Base-by-base conservation (phyloP, 1,140 invertebrate genomes). In the Drosophila ohnishii region DNA sequence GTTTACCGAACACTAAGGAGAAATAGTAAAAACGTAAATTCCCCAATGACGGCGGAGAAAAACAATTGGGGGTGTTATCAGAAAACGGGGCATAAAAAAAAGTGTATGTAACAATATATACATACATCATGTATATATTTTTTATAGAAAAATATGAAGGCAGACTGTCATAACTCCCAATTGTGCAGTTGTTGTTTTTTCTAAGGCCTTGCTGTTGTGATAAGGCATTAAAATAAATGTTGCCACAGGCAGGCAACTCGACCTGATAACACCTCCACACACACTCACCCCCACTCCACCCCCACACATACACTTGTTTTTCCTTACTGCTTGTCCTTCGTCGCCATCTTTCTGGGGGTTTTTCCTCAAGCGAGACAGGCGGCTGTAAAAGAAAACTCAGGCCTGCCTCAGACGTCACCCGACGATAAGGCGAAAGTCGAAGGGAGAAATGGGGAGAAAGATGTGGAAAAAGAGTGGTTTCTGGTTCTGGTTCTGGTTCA, bases 221-320 rank as follows among this genome's bases (percentile, higher is more conserved):
- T 89, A 88, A 88, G 85, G 80, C 71, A 88, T 88, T 88, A 84
- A 88, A 88, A 88, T 80, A 57, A 88, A 88, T 88, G 84, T 83
- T 88, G 80, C 84, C 75, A 83, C 84, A 80, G 83, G 76, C 83
- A 53, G 42, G 83, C 42, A 35, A 56, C 50, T 35, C 39, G 57
- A 44, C 71, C 83, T 84, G 84, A 88, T 87, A 88, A 87, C 71
- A 73, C 79, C 48, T 58, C 80, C 71, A 35, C 61, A 71, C 73
- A 75, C 81, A 51, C 47, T 16, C 25, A n/a, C n/a, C n/a, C n/a
- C n/a, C 1, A 14, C 44, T 30, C 30, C 8, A 8, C 28, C 5
- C 48, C 59, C 30, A 42, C 65, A 42, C 22, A 42, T 61, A 42
- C 59, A 71, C 57, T 64, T 50, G 35, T 34, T 56, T 57, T 65